Percentiles rank a stretch among this genome's conserved stretches.
Conservation (phyloP, 2,113 vertebrate genomes). For the Laticauda laticaudata region DNA sequence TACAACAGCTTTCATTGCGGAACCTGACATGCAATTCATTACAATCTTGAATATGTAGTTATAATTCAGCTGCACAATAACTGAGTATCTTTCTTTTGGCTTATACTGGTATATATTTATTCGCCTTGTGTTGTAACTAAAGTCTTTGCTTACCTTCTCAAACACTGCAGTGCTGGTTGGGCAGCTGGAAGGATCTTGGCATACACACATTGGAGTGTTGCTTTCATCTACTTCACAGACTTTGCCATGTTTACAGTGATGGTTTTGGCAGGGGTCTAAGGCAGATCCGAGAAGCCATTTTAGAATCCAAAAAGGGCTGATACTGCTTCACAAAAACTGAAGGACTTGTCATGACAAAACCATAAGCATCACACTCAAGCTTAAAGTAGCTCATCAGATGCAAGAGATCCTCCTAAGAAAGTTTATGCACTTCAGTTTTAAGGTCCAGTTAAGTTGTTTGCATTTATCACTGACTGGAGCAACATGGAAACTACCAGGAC, state of each 20-base stretch:
- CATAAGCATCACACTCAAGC: not conserved
- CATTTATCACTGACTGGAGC: not conserved
- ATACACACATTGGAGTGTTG: slow-evolving; percentile 95
- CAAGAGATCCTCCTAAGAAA: not conserved
- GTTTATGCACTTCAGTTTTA: not conserved
- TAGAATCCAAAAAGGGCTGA: not conserved
- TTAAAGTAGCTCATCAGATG: not conserved
- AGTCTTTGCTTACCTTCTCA: slow-evolving; percentile 82
- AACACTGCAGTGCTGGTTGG: slow-evolving; percentile 80
- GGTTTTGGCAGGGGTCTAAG: slow-evolving; percentile 89
- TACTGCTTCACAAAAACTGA: not conserved
- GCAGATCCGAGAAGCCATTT: slow-evolving; percentile 30
- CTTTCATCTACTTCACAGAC: slow-evolving; percentile 93
- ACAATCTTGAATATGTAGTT: not conserved
- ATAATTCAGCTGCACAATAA: not conserved
- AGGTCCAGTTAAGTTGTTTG: not conserved
- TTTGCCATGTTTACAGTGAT: slow-evolving; percentile 98
- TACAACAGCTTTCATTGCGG: not conserved
- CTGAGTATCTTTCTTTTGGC: not conserved
- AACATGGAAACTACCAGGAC: not conserved
- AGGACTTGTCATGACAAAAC: not conserved
- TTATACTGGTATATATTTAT: fast-evolving
- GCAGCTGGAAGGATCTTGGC: slow-evolving; percentile 94
- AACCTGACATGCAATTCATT: not conserved
- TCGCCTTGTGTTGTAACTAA: not conserved